Evolutionary conservation across 1,140 invertebrate species (phyloP), one percentile per base, ranked within the genome.

Genomic region (Arion vulgaris): DNA sequence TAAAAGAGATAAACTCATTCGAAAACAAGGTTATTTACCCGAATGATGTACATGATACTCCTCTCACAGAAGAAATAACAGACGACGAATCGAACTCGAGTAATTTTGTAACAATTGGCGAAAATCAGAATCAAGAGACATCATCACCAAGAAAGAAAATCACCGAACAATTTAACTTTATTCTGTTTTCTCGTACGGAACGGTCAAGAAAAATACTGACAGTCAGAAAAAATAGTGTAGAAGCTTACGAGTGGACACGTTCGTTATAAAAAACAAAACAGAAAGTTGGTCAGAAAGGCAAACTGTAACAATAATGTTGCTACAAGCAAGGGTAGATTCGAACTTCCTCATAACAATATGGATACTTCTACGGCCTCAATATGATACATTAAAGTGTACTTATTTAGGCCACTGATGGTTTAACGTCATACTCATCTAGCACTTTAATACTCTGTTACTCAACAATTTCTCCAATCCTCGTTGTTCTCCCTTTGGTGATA

Each of bases 191-290:
- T 15, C 7, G 36, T 7, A 4, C 69, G n/a, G 45, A 75, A 15
- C 23, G 45, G 2, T 17, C 13, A 19, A 19, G n/a, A 28, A 28
- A 75, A 45, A 41, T 51, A 75, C 1, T 75, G 2, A n/a, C 39
- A 45, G n/a, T 49, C 11, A 75, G 79, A 81, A 83, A 28, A 77
- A 68, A 72, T 78, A 81, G 74, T 81, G 72, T 66, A 77, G 84
- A 51, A 71, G 74, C 39, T 57, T 19, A 77, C 74, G 62, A 83
- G 78, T 68, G 75, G 76, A 68, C 53, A 51, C 15, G 77, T 38
- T 45, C 73, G 66, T 51, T 79, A 38, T 34, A 81, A n/a, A 34
- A 39, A 38, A 9, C 69, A 74, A 62, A 72, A 68, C 78, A 83
- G 45, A 80, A 9, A 57, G 53, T 39, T n/a, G 11, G n/a, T n/a